A percentile compares a stretch with the other conserved stretches of the same genome.
Conservation (phyloP, 1,140 invertebrate genomes). For the Cotesia chilonis region DNA sequence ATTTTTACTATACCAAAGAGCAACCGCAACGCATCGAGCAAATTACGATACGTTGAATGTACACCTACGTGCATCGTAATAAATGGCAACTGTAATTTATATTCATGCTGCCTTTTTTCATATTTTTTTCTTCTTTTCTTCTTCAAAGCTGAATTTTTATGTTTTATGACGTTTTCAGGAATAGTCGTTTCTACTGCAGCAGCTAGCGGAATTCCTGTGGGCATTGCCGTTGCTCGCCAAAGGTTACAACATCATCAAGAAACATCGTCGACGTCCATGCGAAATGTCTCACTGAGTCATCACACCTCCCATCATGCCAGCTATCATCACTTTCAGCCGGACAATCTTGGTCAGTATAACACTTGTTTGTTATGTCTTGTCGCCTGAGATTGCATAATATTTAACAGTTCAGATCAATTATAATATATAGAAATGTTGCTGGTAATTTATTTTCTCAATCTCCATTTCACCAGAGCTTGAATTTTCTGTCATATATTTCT, state of each 20-base stretch:
- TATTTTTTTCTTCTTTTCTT: not conserved
- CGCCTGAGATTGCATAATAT: no score
- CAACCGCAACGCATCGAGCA: constrained; percentile 27
- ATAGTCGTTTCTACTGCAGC: constrained; percentile 59
- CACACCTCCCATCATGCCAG: constrained; percentile 60
- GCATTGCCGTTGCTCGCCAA: constrained; percentile 85
- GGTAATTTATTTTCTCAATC: no score
- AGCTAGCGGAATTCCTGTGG: constrained; percentile 78
- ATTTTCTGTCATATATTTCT: no score
- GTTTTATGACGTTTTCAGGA: constrained; percentile 46
- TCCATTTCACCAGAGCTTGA: no score
- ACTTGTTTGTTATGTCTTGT: constrained; percentile 10
- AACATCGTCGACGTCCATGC: constrained; percentile 64
- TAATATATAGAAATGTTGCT: no score
- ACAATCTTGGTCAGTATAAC: constrained; percentile 55
- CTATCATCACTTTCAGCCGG: constrained; percentile 62
- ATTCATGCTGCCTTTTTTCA: not conserved
- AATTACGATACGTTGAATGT: constrained; percentile 31
- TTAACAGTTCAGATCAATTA: no score
- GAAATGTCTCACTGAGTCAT: constrained; percentile 62
- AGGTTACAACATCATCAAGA: constrained; percentile 73
- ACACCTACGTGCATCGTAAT: constrained; percentile 19
- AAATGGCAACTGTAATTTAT: constrained; percentile 17
- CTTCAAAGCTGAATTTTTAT: not conserved
- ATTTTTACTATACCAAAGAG: constrained; percentile 26